Base-by-base conservation (phyloP, 2,113 vertebrate species). In the Mus musculus region DNA sequence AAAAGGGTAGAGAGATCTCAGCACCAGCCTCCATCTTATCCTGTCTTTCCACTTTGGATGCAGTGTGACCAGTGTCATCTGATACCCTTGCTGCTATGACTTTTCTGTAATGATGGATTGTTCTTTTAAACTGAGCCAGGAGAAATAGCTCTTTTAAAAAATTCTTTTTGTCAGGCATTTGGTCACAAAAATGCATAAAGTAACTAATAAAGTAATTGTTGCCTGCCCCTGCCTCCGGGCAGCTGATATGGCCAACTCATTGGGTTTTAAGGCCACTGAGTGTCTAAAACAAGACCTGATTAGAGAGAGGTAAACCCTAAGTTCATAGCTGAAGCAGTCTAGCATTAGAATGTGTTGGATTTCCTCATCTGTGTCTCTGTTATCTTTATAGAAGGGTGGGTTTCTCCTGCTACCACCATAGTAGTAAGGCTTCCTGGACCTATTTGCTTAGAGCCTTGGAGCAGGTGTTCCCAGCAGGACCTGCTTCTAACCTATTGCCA, bases 211-310 rank as follows among this genome's bases (percentile, higher is more conserved):
- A 81, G 17, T n/a, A 46, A 24, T 65, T 85, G 6, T 56, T 80
- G 63, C 49, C 28, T 8, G 2, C n/a, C n/a, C 20, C 63, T 11
- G 3, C 26, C 42, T 65, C 54, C 75, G 7, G 42, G 77, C 28
- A 90, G 52, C 59, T 81, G 77, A 20, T 5, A 81, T 6, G 24
- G 0, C 2, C 52, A 91, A 36, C n/a, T 7, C 76, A 65, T 52
- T 89, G 86, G 42, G 42, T 0, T 7, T 16, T 0, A 0, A 14
- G 2, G 42, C 17, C 71, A 75, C 56, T 13, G 17, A 78, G 67
- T 20, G 33, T 1, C 17, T 7, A 49, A 73, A 0, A 26, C 0
- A 90, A 39, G 24, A 22, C 72, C 72, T n/a, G 81, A 94, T 65
- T 28, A 86, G 84, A 54, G 26, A 61, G 69, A 88, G n/a, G 56